A percentile compares a stretch with the other conserved stretches of the same genome.
Evolutionary conservation across 2,797 vertebrate species (phyloP).

Genomic region (Esox masquinongy): DNA sequence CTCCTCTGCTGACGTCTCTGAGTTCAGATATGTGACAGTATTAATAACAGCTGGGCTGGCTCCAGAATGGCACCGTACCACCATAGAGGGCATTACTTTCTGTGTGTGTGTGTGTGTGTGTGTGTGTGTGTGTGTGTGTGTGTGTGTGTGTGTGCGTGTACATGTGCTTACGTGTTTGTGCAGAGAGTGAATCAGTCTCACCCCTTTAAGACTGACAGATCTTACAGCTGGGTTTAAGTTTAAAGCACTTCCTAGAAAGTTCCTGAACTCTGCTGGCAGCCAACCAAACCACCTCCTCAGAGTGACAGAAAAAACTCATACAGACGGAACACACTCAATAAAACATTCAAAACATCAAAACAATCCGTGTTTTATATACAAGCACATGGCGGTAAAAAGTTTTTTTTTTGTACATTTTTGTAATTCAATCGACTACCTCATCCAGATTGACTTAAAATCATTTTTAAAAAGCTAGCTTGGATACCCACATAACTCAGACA

Average conservation of each 20-base stretch:
- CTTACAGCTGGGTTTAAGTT: constrained; percentile 10
- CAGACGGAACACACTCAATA: background rate
- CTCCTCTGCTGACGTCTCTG: background rate
- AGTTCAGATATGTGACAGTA: constrained; percentile 3
- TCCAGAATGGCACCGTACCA: constrained; percentile 1
- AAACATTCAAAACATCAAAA: background rate
- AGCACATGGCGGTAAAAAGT: too few species aligned
- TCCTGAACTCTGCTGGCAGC: background rate
- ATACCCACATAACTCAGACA: too few species aligned
- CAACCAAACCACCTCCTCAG: background rate
- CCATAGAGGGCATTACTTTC: too few species aligned
- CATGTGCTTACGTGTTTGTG: constrained; percentile 11
- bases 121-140: constrained; percentile 7
- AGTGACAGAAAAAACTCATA: background rate
- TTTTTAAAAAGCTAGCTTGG: too few species aligned
- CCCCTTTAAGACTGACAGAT: constrained; percentile 40
- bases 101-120: background rate
- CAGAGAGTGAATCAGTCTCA: constrained; percentile 12
- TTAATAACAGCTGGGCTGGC: constrained; percentile 39
- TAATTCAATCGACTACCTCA: too few species aligned
- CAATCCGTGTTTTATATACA: too few species aligned
- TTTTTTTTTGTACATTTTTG: too few species aligned
- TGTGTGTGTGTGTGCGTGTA: background rate
- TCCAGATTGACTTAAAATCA: too few species aligned
- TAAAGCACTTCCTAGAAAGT: constrained; percentile 24